These are phyloP conservation scores for Daphoenositta chrysoptera DNA, from an alignment of 2,113 vertebrate genomes.

Conservation along the genomic window DNA sequence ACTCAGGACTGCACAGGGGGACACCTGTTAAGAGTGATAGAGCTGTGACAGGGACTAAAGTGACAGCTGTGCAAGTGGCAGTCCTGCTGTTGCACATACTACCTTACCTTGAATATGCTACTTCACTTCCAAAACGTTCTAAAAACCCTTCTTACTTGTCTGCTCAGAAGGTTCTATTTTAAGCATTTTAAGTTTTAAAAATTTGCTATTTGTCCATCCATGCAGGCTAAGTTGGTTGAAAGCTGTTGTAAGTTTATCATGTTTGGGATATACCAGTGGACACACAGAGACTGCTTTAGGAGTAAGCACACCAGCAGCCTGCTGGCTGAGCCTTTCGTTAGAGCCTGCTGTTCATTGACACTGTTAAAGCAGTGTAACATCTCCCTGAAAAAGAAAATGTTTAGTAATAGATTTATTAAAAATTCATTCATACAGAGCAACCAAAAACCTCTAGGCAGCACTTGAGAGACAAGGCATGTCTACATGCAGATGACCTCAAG, in stretches of 20 bases:
- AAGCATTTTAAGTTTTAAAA: neutral
- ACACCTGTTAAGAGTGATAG: neutral
- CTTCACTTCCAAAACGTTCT: neutral
- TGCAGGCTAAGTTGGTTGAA: neutral
- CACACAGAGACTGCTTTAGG: neutral
- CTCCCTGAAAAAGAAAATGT: neutral
- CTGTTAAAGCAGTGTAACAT: neutral
- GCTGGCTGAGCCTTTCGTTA: neutral
- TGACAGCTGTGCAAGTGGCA: neutral
- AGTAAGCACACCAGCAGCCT: neutral
- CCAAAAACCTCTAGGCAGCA: neutral
- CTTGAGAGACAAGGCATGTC: neutral
- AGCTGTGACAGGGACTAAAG: neutral
- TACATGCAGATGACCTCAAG: neutral
- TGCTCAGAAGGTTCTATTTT: neutral
- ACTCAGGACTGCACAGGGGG: neutral
- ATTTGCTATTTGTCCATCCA: neutral
- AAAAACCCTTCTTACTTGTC: neutral
- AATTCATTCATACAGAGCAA: neutral
- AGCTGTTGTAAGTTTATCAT: neutral
- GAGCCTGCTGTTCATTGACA: neutral
- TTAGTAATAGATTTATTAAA: neutral
- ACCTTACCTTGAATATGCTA: neutral
- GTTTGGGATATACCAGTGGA: neutral
- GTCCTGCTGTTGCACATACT: neutral